Percentiles rank a stretch among this genome's conserved stretches.
phyloP scores from a whole-genome alignment of 1,140 invertebrate species.

The Sitophilus oryzae region DNA sequence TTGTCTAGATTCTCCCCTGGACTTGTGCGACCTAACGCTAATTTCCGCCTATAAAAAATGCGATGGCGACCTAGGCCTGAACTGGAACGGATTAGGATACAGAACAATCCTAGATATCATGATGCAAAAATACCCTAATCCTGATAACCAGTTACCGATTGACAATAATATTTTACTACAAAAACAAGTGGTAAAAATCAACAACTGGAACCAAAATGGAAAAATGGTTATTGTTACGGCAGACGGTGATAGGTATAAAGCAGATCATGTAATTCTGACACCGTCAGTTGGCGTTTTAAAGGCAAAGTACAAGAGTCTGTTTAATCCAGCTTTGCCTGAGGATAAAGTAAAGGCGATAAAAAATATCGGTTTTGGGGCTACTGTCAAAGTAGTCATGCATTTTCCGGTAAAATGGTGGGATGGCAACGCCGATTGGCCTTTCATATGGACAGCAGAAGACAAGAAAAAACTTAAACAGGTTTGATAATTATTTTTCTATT shows the following conservation, averaged over 20 bases:
- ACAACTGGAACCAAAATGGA: slow-evolving; percentile 47
- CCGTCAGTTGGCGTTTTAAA: slow-evolving; percentile 65
- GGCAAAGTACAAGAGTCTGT: slow-evolving; percentile 52
- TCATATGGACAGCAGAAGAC: slow-evolving; percentile 52
- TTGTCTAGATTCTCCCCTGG: slow-evolving; percentile 7
- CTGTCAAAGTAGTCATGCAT: slow-evolving; percentile 72
- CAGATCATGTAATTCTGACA: slow-evolving; percentile 65
- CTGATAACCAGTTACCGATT: slow-evolving; percentile 23
- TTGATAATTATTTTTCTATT: too few relatives aligned
- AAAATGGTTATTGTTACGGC: slow-evolving; percentile 30
- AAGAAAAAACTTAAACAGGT: slow-evolving; percentile 47
- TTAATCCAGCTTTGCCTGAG: slow-evolving; percentile 54
- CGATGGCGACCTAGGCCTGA: slow-evolving; percentile 27
- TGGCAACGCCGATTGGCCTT: slow-evolving; percentile 48
- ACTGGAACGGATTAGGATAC: slow-evolving; percentile 38
- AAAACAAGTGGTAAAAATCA: slow-evolving; percentile 32
- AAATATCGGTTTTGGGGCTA: slow-evolving; percentile 60
- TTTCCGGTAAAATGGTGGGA: slow-evolving; percentile 59
- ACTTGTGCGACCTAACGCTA: slow-evolving; percentile 13
- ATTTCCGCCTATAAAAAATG: slow-evolving; percentile 19
- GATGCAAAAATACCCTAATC: slow-evolving; percentile 34
- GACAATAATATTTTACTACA: slow-evolving; percentile 31
- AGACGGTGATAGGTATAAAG: slow-evolving; percentile 52
- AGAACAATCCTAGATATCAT: slow-evolving; percentile 36
- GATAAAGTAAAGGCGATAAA: slow-evolving; percentile 58